phyloP scores from a whole-genome alignment of 2,113 vertebrate genomes.

The Chrysemys picta region DNA sequence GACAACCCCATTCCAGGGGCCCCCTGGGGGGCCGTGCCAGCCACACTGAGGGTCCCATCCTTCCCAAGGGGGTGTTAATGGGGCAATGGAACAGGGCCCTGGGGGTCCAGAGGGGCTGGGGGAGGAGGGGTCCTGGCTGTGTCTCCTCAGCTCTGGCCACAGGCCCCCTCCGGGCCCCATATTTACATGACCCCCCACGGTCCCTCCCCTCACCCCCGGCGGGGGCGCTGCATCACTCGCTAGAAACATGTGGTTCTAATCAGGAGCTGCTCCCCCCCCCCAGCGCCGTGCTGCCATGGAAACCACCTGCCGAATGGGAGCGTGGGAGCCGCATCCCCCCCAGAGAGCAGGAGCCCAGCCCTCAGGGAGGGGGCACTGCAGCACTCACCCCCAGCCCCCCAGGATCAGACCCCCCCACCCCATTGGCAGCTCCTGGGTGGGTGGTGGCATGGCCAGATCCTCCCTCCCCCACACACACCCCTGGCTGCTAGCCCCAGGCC shows the following conservation, averaged over 20 bases:
- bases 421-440: too few species aligned
- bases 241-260: not conserved
- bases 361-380: too few species aligned
- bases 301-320: not conserved
- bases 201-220: not conserved
- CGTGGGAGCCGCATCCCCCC: not conserved
- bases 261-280: not conserved
- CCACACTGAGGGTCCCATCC: not conserved
- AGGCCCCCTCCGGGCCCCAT: not conserved
- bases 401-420: too few species aligned
- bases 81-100: not conserved
- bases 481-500: not conserved
- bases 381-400: too few species aligned
- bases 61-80: not conserved
- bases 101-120: too few species aligned
- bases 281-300: not conserved
- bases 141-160: not conserved
- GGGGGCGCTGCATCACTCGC: not conserved
- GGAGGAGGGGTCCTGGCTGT: not conserved
- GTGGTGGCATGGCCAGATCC: too few species aligned
- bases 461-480: too few species aligned
- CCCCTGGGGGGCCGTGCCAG: not conserved
- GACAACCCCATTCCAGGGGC: not conserved
- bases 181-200: constrained; percentile 14
- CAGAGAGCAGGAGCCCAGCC: not conserved